phyloP scores from a whole-genome alignment of 2,797 vertebrate genomes.

The Delichon dasypus region DNA sequence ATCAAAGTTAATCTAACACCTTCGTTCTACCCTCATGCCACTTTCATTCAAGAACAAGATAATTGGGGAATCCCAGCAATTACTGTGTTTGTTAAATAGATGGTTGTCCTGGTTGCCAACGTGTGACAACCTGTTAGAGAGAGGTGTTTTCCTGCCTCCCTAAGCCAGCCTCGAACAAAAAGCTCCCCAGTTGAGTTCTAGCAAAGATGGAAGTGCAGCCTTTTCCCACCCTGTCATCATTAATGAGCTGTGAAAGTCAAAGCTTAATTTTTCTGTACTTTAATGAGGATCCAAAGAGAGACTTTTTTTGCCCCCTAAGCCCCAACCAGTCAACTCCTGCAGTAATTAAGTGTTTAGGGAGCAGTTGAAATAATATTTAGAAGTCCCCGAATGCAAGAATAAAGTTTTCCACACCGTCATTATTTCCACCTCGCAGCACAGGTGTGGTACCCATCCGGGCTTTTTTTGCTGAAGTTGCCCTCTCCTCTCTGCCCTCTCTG shows the following conservation, averaged over 20 bases:
- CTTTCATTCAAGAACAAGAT: neutral
- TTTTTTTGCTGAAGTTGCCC: neutral
- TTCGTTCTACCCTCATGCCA: neutral
- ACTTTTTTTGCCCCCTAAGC: conserved; percentile 22
- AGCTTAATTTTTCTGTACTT: conserved; percentile 51
- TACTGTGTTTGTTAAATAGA: neutral
- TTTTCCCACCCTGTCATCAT: conserved; percentile 45
- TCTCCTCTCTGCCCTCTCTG: neutral
- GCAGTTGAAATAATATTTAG: conserved; percentile 33
- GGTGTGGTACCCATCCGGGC: neutral
- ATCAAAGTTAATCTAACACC: neutral
- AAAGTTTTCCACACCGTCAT: neutral
- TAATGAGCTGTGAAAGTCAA: conserved; percentile 64
- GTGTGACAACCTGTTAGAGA: neutral
- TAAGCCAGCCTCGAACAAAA: neutral
- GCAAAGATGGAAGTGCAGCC: conserved; percentile 36
- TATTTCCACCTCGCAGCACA: conserved; percentile 21
- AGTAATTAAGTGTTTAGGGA: conserved; percentile 50
- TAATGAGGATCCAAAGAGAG: conserved; percentile 47
- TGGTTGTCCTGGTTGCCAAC: neutral
- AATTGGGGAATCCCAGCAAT: neutral
- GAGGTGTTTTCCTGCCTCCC: neutral
- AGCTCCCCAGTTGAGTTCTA: neutral
- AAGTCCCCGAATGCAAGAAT: conserved; percentile 8
- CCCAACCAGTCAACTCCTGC: conserved; percentile 27